Conservation (phyloP, 2,113 vertebrate genomes). For the Boulengeromyrus knoepffleri region DNA sequence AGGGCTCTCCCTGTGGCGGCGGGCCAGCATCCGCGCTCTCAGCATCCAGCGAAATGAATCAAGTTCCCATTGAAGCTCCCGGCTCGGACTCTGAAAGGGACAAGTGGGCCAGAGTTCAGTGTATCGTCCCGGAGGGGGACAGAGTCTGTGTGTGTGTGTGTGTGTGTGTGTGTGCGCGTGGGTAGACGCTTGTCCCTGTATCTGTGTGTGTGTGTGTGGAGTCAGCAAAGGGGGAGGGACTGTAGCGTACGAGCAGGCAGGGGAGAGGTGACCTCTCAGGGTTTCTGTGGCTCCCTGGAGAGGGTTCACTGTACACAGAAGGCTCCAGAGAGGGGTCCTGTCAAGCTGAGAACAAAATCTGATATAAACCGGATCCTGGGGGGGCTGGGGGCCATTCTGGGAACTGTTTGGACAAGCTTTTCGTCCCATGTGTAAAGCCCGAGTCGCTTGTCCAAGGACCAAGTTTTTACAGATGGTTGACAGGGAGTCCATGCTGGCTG, state of each 20-base stretch:
- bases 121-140: not conserved
- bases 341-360: not conserved
- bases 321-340: not conserved
- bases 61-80: constrained; percentile 60
- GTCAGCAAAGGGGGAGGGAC: not conserved
- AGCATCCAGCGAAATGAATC: constrained; percentile 65
- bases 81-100: constrained; percentile 27
- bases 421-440: not conserved
- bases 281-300: not conserved
- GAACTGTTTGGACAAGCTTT: not conserved
- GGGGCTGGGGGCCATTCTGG: not conserved
- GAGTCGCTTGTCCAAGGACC: not conserved
- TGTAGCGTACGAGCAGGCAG: not conserved
- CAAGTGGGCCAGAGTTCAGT: not conserved
- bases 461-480: not conserved
- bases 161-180: not conserved
- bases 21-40: constrained; percentile 57
- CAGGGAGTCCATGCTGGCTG: not conserved
- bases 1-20: constrained; percentile 62
- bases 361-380: not conserved
- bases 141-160: not conserved
- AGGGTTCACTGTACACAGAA: not conserved
- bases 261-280: not conserved
- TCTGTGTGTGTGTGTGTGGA: not conserved
- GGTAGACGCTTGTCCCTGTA: no score